Evolutionary conservation across 2,888 invertebrate genomes (phyloP).

Genomic region (Apodemia mormo): DNA sequence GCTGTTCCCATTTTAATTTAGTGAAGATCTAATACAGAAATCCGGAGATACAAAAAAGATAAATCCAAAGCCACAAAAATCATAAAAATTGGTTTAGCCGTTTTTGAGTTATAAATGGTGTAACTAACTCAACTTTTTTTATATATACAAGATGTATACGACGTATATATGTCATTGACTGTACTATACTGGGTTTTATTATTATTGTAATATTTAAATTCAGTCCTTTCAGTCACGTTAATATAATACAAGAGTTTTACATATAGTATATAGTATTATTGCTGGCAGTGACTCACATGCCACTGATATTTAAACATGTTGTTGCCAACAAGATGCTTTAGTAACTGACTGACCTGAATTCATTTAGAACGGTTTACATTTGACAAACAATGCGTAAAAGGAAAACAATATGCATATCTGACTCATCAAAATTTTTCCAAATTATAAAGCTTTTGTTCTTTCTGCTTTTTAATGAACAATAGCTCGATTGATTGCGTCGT

Average conservation of each 20-base stretch:
- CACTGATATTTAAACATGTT: constrained; percentile 30
- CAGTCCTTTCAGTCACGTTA: constrained; percentile 5
- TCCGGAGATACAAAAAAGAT: too few species aligned
- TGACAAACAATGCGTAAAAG: constrained; percentile 16
- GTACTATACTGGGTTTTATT: background rate
- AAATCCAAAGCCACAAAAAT: too few species aligned
- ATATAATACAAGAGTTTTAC: constrained; percentile 8
- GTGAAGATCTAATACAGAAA: too few species aligned
- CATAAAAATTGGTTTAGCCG: too few species aligned
- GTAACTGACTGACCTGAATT: constrained; percentile 32
- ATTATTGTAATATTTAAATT: constrained; percentile 12
- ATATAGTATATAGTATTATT: constrained; percentile 21
- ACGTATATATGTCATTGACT: background rate
- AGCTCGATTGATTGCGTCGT: background rate
- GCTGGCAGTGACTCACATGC: constrained; percentile 31
- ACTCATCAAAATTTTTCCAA: constrained; percentile 1
- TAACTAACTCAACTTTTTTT: too few species aligned
- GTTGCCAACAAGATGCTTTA: constrained; percentile 27
- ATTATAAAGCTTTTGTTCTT: background rate
- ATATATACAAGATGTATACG: background rate
- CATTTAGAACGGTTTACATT: constrained; percentile 26
- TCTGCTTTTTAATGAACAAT: background rate
- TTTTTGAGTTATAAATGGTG: too few species aligned
- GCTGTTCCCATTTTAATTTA: too few species aligned
- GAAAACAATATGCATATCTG: background rate